phyloP scores from a whole-genome alignment of 2,113 vertebrate genomes.

The Hymenochirus boettgeri region DNA sequence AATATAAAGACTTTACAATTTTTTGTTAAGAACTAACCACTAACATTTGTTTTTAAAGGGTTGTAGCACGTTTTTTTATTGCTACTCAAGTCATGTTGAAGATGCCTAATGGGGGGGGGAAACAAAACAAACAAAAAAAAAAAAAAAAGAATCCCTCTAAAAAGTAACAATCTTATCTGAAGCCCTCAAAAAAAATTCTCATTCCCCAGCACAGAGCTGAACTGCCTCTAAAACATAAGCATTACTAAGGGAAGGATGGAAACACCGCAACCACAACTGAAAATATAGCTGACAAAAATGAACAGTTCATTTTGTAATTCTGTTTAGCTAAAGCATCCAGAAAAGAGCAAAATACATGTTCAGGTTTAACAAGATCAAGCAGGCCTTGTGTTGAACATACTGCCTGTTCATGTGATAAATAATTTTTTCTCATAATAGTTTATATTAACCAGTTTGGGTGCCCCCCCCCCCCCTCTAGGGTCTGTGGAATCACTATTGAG shows the following conservation, averaged over 20 bases:
- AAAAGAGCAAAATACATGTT: too few species aligned
- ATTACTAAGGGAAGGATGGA: not conserved
- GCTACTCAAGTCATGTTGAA: slow-evolving; percentile 6
- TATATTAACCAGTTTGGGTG: too few species aligned
- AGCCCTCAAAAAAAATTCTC: not conserved
- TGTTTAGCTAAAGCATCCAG: not conserved
- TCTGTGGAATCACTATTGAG: too few species aligned
- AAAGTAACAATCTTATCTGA: not conserved
- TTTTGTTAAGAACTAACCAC: slow-evolving; percentile 34
- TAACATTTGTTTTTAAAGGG: slow-evolving; percentile 27
- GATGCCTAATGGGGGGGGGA: not conserved
- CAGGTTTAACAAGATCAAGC: too few species aligned
- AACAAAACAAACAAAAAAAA: not conserved
- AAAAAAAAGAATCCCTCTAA: not conserved
- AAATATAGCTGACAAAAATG: not conserved
- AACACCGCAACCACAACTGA: not conserved
- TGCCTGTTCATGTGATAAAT: too few species aligned
- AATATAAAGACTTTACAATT: slow-evolving; percentile 44
- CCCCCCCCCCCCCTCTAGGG: too few species aligned
- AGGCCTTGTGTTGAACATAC: too few species aligned
- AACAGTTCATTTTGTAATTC: not conserved
- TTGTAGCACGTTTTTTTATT: not conserved
- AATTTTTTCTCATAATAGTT: too few species aligned
- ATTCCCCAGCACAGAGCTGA: not conserved
- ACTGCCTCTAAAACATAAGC: not conserved